phyloP scores from a whole-genome alignment of 2,888 invertebrate species.

The Hirtodrosophila histrioides region DNA sequence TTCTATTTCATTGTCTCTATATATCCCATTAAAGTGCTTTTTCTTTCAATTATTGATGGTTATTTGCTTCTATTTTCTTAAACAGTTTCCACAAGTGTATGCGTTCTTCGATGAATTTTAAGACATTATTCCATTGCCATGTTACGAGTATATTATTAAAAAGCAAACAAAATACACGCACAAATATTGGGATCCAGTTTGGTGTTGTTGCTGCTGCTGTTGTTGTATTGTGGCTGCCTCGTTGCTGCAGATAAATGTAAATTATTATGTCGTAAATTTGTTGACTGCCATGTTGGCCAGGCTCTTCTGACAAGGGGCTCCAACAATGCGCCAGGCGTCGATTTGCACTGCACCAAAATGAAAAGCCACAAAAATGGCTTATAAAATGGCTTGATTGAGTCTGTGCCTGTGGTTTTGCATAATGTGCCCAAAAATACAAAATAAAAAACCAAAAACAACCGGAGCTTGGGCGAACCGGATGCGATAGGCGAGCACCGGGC shows the following conservation, averaged over 20 bases:
- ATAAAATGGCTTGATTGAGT: conserved; percentile 79
- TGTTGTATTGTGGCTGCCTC: conserved; percentile 67
- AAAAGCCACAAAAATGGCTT: conserved; percentile 46
- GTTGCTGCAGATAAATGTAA: conserved; percentile 84
- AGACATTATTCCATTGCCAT: too few species aligned
- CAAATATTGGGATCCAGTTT: conserved; percentile 61
- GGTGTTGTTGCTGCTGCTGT: conserved; percentile 41
- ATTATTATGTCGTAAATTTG: conserved; percentile 83
- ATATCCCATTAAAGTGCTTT: too few species aligned
- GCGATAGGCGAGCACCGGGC: conserved; percentile 59
- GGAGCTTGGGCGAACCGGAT: conserved; percentile 74
- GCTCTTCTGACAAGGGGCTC: conserved; percentile 55
- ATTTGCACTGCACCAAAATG: conserved; percentile 46
- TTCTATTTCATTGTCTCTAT: too few species aligned
- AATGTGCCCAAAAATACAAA: conserved; percentile 24
- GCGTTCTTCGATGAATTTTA: conserved; percentile 9
- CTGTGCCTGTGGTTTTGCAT: conserved; percentile 43
- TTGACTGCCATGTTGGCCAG: conserved; percentile 77
- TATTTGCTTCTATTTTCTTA: too few species aligned
- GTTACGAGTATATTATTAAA: conserved; percentile 7
- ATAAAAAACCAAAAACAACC: conserved; percentile 23
- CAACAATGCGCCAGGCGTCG: conserved; percentile 67
- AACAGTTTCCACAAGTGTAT: conserved; percentile 23
- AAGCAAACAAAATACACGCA: conserved; percentile 43
- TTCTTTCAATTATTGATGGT: too few species aligned